Conservation (phyloP, 2,888 invertebrate genomes). For the Exephanes ischioxanthus region DNA sequence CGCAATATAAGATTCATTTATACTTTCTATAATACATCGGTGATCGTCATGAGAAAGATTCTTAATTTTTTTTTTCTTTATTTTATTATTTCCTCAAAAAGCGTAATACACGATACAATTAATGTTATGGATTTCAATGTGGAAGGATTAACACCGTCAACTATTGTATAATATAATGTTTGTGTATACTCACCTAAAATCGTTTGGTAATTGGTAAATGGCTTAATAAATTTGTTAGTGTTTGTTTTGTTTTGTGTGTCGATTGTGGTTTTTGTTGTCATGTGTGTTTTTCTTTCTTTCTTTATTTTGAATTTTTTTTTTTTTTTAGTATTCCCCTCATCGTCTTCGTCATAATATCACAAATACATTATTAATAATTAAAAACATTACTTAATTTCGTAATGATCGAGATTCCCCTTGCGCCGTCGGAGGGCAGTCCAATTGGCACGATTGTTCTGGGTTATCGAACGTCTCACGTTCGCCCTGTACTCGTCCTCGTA, state of each 20-base stretch:
- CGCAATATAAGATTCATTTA: conserved; percentile 29
- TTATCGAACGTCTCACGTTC: conserved; percentile 82
- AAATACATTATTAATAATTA: conserved; percentile 76
- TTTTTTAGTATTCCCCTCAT: conserved; percentile 36
- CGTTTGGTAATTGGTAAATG: conserved; percentile 81
- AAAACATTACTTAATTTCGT: conserved; percentile 76
- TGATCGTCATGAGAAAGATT: conserved; percentile 81
- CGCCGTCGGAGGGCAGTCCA: conserved; percentile 76
- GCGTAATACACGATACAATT: conserved; percentile 82
- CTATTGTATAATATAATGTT: conserved; percentile 79
- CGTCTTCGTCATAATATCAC: conserved; percentile 79
- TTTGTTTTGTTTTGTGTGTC: conserved; percentile 48
- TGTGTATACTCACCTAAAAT: conserved; percentile 83
- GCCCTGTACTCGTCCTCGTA: conserved; percentile 83
- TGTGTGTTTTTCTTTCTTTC: conserved; percentile 14
- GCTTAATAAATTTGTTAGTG: conserved; percentile 79
- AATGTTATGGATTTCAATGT: conserved; percentile 79
- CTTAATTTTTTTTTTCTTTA: conserved; percentile 30
- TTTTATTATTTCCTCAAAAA: conserved; percentile 82
- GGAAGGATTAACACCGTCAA: conserved; percentile 80
- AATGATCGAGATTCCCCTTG: conserved; percentile 78
- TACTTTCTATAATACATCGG: not conserved
- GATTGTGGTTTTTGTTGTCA: conserved; percentile 32
- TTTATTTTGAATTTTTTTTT: conserved; percentile 42
- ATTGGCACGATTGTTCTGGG: conserved; percentile 75